A percentile compares a stretch with the other conserved stretches of the same genome.
phyloP scores from a whole-genome alignment of 2,888 invertebrate genomes.

The Sclerodermus sp. region DNA sequence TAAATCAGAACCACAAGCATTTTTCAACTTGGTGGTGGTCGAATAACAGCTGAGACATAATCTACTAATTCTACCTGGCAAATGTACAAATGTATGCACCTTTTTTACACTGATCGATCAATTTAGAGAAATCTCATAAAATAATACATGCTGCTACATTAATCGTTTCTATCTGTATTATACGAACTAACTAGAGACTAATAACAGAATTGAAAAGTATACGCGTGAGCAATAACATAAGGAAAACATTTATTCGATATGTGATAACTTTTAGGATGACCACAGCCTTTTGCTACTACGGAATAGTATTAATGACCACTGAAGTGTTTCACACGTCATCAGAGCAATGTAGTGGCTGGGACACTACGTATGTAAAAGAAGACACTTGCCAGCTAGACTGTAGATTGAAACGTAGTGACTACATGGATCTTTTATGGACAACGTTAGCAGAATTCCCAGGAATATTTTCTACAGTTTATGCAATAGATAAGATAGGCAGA shows the following conservation, averaged over 20 bases:
- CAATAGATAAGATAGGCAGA: slow-evolving; percentile 87
- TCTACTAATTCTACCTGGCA: too few relatives aligned
- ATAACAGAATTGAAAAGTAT: too few relatives aligned
- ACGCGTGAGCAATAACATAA: too few relatives aligned
- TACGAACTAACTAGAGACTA: too few relatives aligned
- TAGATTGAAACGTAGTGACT: slow-evolving; percentile 80
- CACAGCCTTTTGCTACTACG: slow-evolving; percentile 94
- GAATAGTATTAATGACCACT: slow-evolving; percentile 91
- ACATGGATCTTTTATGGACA: slow-evolving; percentile 90
- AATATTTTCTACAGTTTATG: slow-evolving; percentile 83
- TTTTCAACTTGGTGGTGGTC: not conserved
- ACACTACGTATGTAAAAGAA: slow-evolving; percentile 42
- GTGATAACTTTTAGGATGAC: slow-evolving; percentile 69
- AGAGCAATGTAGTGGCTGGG: slow-evolving; percentile 52
- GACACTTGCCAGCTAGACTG: slow-evolving; percentile 62
- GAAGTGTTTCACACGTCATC: slow-evolving; percentile 77
- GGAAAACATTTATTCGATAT: too few relatives aligned
- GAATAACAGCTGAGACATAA: not conserved
- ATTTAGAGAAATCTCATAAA: too few relatives aligned
- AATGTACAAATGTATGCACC: too few relatives aligned
- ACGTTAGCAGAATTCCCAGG: slow-evolving; percentile 94
- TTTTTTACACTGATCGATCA: too few relatives aligned
- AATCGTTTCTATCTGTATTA: too few relatives aligned
- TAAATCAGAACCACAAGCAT: slow-evolving; percentile 50
- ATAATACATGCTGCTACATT: too few relatives aligned